phyloP scores from a whole-genome alignment of 2,888 invertebrate genomes.

The Eulithis testata region DNA sequence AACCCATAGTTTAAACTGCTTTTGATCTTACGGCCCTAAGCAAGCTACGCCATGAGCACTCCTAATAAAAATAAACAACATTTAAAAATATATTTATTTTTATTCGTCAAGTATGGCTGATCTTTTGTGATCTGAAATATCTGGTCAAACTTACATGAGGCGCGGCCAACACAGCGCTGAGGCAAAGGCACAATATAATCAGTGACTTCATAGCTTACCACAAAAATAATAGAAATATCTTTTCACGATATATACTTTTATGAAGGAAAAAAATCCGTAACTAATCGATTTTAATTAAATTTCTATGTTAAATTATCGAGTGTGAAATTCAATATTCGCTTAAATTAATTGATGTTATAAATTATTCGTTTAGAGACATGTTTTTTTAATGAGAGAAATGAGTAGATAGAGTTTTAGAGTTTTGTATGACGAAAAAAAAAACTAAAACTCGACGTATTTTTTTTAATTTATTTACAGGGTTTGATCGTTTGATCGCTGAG shows the following conservation, averaged over 20 bases:
- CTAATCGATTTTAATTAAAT: slow-evolving; percentile 52
- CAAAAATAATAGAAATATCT: slow-evolving; percentile 24
- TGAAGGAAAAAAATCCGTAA: slow-evolving; percentile 38
- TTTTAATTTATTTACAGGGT: no score
- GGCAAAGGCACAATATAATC: slow-evolving; percentile 44
- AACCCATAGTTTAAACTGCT: no score
- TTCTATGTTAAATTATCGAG: slow-evolving; percentile 39
- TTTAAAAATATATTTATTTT: no score
- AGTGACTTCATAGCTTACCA: slow-evolving; percentile 48
- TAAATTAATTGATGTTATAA: slow-evolving; percentile 14
- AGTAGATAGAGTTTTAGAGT: not conserved
- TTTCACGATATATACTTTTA: slow-evolving; percentile 32
- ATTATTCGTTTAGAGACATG: not conserved
- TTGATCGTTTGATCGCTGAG: no score
- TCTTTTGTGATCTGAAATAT: no score
- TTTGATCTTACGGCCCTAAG: no score
- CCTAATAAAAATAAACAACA: no score
- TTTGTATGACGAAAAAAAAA: not conserved
- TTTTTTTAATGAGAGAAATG: slow-evolving; percentile 1
- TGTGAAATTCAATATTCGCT: slow-evolving; percentile 44
- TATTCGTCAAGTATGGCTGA: no score
- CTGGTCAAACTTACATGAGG: slow-evolving; percentile 35
- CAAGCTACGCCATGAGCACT: no score
- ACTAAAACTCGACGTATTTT: not conserved
- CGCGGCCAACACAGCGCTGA: slow-evolving; percentile 40